Conservation (phyloP, 2,888 invertebrate genomes). For the Ferrisia virgata region DNA sequence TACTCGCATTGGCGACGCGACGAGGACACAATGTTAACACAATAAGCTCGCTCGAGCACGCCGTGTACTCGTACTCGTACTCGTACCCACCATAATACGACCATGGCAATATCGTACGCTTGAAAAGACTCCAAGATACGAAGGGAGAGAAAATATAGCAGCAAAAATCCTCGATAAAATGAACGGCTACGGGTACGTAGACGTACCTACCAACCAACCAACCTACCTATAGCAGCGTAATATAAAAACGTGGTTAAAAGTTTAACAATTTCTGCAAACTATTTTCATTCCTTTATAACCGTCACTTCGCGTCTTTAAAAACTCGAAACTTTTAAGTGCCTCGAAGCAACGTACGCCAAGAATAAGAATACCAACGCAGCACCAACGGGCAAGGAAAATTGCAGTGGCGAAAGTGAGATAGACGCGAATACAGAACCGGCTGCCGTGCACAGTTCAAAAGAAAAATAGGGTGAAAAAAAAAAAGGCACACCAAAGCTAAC, state of each 20-base stretch:
- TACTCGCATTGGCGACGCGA: too few relatives aligned
- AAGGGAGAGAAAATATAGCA: not conserved
- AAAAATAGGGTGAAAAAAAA: not conserved
- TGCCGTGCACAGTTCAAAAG: too few relatives aligned
- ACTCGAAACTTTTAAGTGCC: constrained; percentile 26
- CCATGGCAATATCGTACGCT: too few relatives aligned
- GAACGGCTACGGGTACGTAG: too few relatives aligned
- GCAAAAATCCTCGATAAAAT: constrained; percentile 23
- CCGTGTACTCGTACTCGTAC: too few relatives aligned
- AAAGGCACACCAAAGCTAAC: not conserved
- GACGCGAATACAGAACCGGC: too few relatives aligned
- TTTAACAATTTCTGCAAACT: constrained; percentile 34
- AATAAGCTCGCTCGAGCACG: constrained; percentile 9
- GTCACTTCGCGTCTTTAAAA: constrained; percentile 22
- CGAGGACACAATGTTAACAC: constrained; percentile 19
- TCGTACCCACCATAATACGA: too few relatives aligned
- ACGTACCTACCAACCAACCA: too few relatives aligned
- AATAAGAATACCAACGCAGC: not conserved
- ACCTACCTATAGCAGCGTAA: too few relatives aligned
- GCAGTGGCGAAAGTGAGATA: not conserved
- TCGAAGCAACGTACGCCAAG: not conserved
- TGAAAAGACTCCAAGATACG: not conserved
- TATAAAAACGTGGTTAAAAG: constrained; percentile 38
- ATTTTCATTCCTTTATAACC: constrained; percentile 30
- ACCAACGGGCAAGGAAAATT: not conserved